phyloP scores from a whole-genome alignment of 2,797 vertebrate genomes.

The Sebastes itinus region DNA sequence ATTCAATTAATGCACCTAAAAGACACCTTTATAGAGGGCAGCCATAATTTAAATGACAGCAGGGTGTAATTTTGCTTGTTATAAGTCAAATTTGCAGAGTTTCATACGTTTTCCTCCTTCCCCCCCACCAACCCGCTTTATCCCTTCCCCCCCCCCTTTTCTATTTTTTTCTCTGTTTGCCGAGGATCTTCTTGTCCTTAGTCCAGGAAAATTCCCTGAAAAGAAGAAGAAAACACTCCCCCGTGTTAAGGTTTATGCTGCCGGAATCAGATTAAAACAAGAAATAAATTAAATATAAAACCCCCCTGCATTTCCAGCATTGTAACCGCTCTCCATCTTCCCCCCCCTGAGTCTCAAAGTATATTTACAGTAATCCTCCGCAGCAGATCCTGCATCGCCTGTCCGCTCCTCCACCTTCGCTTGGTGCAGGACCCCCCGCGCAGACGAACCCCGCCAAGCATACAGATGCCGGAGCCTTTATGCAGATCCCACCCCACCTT shows the following conservation, averaged over 20 bases:
- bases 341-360: no score
- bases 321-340: no score
- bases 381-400: slow-evolving; percentile 5
- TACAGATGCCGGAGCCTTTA: slow-evolving; percentile 88
- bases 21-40: slow-evolving; percentile 99
- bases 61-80: slow-evolving; percentile 99
- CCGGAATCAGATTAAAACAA: no score
- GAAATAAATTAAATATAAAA: no score
- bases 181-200: no score
- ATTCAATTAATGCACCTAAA: slow-evolving; percentile 99
- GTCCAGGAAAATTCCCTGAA: slow-evolving; percentile 35
- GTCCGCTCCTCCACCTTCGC: slow-evolving; percentile 21
- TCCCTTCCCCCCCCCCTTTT: no score
- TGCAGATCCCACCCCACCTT: slow-evolving; percentile 88
- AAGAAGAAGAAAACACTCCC: slow-evolving; percentile 22
- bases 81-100: slow-evolving; percentile 91
- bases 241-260: not conserved
- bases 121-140: no score
- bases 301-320: no score
- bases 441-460: slow-evolving; percentile 79
- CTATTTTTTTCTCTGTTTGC: no score
- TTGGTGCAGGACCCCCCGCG: slow-evolving; percentile 40
- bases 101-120: no score
- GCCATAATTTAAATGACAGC: slow-evolving; percentile 99
- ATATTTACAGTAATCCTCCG: no score